Base-by-base conservation (phyloP, 1,140 invertebrate species). In the Pogonognathellus flavescens region DNA sequence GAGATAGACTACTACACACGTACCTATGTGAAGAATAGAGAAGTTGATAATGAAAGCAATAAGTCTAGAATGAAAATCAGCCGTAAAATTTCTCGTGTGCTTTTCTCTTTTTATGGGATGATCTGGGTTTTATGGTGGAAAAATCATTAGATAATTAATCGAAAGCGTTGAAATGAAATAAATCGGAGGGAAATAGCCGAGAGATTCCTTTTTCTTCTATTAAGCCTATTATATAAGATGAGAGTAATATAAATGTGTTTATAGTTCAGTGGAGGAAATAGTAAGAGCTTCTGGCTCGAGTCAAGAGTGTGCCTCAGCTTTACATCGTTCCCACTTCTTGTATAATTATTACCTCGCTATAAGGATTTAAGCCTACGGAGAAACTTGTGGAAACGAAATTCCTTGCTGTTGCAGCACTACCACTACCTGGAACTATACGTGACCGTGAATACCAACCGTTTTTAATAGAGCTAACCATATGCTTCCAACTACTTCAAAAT, bases 161-260 rank as follows among this genome's bases (percentile, higher is more conserved):
- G 83, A 84, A 84, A 84, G 72, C 57, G 83, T 84, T 84, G 83
- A 84, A 70, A 84, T 84, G 72, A 84, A 84, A 84, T 84, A 76
- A 84, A 84, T 80, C 66, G 72, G 83, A 49, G 25, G 49, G 80
- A 57, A 57, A 81, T 81, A 84, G 53, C 22, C 52, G 18, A 20
- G 59, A 62, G 57, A 72, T 57, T 84, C 62, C 70, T 70, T 52
- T 52, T 49, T 84, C n/a, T 70, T 41, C 31, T 6, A 41, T 41
- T 41, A 41, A 41, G 31, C 6, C 31, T 41, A 6, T 41, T 41
- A 1, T 41, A 41, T 41, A 41, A 41, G 31, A 41, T 41, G 2
- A 41, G 31, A 6, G 31, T 6, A 41, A 41, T 41, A 41, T 41
- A 41, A 41, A 41, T 41, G 2, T 6, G 31, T 41, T 41, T 41